These are phyloP conservation scores for Sebastes vulpes DNA, from an alignment of 2,797 vertebrate genomes.

Conservation along the genomic window DNA sequence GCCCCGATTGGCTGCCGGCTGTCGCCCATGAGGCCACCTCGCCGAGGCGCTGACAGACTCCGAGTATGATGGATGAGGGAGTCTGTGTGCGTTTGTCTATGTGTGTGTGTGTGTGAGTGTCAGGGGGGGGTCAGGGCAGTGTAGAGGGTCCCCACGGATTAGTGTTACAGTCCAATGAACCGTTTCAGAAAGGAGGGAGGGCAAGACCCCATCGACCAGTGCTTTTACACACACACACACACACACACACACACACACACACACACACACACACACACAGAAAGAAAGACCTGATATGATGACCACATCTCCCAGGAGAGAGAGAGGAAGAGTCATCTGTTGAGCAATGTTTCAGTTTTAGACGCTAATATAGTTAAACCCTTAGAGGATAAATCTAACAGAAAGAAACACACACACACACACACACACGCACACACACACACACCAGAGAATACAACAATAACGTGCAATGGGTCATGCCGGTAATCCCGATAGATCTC, in stretches of 20 bases:
- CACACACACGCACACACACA: neutral
- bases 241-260: neutral
- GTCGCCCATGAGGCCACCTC: slow-evolving; percentile 67
- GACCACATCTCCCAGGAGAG: slow-evolving; percentile 70
- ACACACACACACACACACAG: neutral
- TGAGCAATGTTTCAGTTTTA: slow-evolving; percentile 64
- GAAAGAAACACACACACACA: slow-evolving; percentile 2
- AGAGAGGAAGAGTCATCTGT: slow-evolving; percentile 49
- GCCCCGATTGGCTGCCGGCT: slow-evolving; percentile 55
- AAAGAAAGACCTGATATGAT: slow-evolving; percentile 65
- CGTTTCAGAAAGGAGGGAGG: slow-evolving; percentile 69
- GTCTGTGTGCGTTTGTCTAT: slow-evolving; percentile 61
- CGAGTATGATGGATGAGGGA: slow-evolving; percentile 79
- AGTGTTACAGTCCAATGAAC: slow-evolving; percentile 79
- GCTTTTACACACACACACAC: neutral
- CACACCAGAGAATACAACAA: slow-evolving; percentile 10
- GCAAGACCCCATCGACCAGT: slow-evolving; percentile 65
- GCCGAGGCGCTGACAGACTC: slow-evolving; percentile 54
- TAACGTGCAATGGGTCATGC: slow-evolving; percentile 22
- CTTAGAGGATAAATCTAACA: slow-evolving; percentile 49
- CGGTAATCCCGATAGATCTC: slow-evolving; percentile 36
- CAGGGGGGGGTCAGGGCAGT: slow-evolving; percentile 50
- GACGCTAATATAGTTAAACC: slow-evolving; percentile 55
- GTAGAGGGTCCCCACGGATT: slow-evolving; percentile 73
- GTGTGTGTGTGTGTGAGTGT: slow-evolving; percentile 21